These are phyloP conservation scores for Pterocles gutturalis DNA, from an alignment of 2,113 vertebrate species.

Conservation along the genomic window DNA sequence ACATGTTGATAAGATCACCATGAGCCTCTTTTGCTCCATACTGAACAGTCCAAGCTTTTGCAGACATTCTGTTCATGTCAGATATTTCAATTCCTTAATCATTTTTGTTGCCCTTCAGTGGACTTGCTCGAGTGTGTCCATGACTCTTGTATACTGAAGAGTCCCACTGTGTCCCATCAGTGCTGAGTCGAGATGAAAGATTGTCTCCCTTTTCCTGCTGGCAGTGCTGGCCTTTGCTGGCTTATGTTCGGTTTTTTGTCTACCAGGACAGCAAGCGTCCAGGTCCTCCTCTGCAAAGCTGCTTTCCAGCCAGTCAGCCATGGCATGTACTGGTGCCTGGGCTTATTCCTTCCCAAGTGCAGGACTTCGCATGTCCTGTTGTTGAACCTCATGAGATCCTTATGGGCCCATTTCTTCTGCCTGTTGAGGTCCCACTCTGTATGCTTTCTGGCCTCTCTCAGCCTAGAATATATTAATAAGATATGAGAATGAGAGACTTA, in stretches of 20 bases:
- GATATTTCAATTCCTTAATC: background rate
- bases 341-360: background rate
- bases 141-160: background rate
- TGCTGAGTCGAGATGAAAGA: background rate
- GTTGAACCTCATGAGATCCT: background rate
- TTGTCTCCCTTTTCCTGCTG: fast-evolving
- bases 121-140: background rate
- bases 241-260: background rate
- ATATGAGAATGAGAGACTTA: background rate
- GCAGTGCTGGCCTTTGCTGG: background rate
- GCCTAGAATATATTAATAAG: background rate
- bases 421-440: background rate
- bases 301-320: background rate
- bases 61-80: background rate
- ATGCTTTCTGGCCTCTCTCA: background rate
- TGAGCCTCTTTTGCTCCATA: background rate
- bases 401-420: background rate
- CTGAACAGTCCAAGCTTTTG: background rate
- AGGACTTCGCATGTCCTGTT: background rate
- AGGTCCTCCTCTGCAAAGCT: background rate
- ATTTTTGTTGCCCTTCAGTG: background rate
- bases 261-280: background rate
- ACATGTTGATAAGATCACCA: background rate
- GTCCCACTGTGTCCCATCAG: background rate
- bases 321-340: background rate